Evolutionary conservation across 2,797 vertebrate genomes (phyloP).

Genomic region (Rhinatrema bivittatum): DNA sequence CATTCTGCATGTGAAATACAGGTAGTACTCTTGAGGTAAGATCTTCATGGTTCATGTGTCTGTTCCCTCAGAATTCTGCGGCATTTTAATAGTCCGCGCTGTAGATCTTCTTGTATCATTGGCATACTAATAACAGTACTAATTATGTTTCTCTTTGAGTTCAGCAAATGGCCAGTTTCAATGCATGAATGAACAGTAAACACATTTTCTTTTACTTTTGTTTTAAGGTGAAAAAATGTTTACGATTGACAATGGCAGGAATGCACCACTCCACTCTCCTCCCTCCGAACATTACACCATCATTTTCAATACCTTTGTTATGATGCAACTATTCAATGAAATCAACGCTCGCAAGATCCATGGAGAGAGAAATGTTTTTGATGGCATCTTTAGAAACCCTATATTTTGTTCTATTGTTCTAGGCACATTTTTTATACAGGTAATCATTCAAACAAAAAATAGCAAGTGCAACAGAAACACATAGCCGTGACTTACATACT

Average conservation of each 20-base stretch:
- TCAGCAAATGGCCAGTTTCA: background rate
- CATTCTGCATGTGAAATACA: no score
- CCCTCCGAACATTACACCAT: slow-evolving; percentile 97
- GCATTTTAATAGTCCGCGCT: no score
- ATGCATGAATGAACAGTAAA: background rate
- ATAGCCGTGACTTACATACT: no score
- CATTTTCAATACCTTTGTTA: slow-evolving; percentile 97
- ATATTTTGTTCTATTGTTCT: slow-evolving; percentile 96
- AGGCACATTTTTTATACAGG: slow-evolving; percentile 90
- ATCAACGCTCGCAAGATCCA: slow-evolving; percentile 97
- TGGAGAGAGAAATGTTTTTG: slow-evolving; percentile 93
- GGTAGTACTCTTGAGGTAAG: no score
- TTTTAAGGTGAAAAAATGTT: slow-evolving; percentile 85
- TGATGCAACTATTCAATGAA: slow-evolving; percentile 99
- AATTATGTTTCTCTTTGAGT: no score
- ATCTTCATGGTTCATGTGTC: no score
- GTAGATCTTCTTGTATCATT: no score
- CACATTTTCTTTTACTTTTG: slow-evolving; percentile 1
- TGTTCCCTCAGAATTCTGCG: no score
- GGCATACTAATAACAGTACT: no score
- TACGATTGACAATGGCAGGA: slow-evolving; percentile 89
- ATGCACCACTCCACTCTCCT: slow-evolving; percentile 88
- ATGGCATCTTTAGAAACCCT: slow-evolving; percentile 92
- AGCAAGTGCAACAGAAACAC: background rate
- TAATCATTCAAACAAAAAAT: slow-evolving; percentile 28